Conservation (phyloP, 2,888 invertebrate genomes). For the Euclidia mi region DNA sequence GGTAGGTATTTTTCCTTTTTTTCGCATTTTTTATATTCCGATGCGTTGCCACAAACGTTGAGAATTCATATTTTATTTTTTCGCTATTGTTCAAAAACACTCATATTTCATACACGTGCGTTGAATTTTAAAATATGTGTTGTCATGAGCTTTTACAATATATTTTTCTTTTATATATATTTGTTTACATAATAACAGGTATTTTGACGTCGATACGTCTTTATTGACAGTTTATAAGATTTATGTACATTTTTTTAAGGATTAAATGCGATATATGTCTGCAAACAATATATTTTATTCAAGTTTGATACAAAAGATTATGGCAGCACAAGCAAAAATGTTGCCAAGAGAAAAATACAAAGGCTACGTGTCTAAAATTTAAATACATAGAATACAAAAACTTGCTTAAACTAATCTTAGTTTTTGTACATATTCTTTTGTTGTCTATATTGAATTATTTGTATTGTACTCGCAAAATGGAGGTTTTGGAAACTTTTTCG, state of each 20-base stretch:
- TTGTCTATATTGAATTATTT: too few species aligned
- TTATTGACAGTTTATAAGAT: conserved; percentile 5
- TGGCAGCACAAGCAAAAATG: too few species aligned
- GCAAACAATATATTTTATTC: too few species aligned
- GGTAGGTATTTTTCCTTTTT: conserved; percentile 48
- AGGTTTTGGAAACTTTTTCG: too few species aligned
- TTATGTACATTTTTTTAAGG: conserved; percentile 3
- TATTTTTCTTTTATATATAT: conserved; percentile 30
- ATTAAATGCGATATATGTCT: not conserved
- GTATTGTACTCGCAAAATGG: too few species aligned
- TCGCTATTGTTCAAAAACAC: conserved; percentile 41
- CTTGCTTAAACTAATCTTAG: too few species aligned
- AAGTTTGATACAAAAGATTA: too few species aligned
- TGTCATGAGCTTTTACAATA: conserved; percentile 1
- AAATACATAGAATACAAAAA: too few species aligned
- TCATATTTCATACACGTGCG: conserved; percentile 39
- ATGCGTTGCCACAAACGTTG: conserved; percentile 32
- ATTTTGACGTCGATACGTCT: conserved; percentile 16
- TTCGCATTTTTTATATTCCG: conserved; percentile 45
- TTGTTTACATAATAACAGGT: conserved; percentile 19
- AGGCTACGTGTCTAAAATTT: too few species aligned
- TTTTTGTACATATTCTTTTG: too few species aligned
- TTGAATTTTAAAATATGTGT: conserved; percentile 29
- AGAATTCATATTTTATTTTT: conserved; percentile 34
- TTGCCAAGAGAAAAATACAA: too few species aligned